Base-by-base conservation (phyloP, 2,888 invertebrate species). In the Trypoxylon attenuatum region DNA sequence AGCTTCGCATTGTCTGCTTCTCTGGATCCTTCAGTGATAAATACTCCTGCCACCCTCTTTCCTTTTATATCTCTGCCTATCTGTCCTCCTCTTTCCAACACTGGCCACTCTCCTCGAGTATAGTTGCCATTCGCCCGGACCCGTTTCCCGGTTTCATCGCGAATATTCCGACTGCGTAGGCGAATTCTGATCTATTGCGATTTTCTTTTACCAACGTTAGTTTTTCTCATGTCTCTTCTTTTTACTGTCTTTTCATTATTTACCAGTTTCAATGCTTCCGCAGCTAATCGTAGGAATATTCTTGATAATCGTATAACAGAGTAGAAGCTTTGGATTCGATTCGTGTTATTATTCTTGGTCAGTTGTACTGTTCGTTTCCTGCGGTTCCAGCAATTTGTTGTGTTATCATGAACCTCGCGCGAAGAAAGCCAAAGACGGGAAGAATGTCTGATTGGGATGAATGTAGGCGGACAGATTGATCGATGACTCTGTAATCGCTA, bases 391-490 rank as follows among this genome's bases (percentile, higher is more conserved):
- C 65, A 67, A 65, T 67, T 67, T 58, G 67, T 58, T 65, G 58
- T 49, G 45, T 64, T 67, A 67, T 67, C 67, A 54, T n/a, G 15
- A 15, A 15, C 10, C 46, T 53, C 21, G 65, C 54, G 54, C 38
- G 51, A 65, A 59, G 65, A 51, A 65, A 65, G 59, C 59, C 56
- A 66, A 66, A 42, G 23, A 22, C 39, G 47, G 38, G 67, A 67
- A 51, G 70, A 62, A 61, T 58, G 55, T 53, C 46, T 67, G 71
- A 61, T 47, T 51, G 27, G 59, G 46, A 65, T 54, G 58, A 67
- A 76, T 55, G 71, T 69, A 63, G 78, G 76, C 70, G 81, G 78
- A 72, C 73, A 67, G 74, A 72, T 79, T 76, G 80, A 80, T 80
- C 71, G 76, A 79, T 81, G 71, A 73, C 56, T 71, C 55, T 63